These are phyloP conservation scores for Monopis laevigella DNA, from an alignment of 2,888 invertebrate species.

Conservation along the genomic window DNA sequence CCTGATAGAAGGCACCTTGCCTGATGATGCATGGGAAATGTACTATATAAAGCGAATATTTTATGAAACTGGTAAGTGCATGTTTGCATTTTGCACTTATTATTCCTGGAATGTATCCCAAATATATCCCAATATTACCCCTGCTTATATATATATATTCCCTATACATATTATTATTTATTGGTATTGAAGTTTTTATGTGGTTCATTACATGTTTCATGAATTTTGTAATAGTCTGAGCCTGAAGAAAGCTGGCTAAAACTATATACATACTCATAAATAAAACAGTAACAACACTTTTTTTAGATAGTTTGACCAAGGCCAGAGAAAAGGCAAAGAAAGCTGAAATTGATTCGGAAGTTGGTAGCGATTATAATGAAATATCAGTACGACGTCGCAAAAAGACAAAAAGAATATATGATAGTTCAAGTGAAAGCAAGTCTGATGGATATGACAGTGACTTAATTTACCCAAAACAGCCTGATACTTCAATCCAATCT, in stretches of 20 bases:
- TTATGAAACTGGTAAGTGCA: constrained; percentile 13
- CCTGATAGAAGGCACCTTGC: not conserved
- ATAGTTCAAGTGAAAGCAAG: not conserved
- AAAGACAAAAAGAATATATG: constrained; percentile 12
- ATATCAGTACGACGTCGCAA: constrained; percentile 2
- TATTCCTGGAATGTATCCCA: too few species aligned
- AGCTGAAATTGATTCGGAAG: constrained; percentile 14
- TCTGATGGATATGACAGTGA: constrained; percentile 1
- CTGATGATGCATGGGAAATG: constrained; percentile 5
- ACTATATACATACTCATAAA: too few species aligned
- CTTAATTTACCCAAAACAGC: constrained; percentile 2
- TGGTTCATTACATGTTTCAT: too few species aligned
- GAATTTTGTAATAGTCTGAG: too few species aligned
- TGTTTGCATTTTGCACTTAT: not conserved
- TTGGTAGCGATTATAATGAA: constrained; percentile 1
- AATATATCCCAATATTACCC: too few species aligned
- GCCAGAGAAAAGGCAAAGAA: constrained; percentile 14
- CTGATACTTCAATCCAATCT: too few species aligned
- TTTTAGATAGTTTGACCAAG: constrained; percentile 11
- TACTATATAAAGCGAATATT: constrained; percentile 12
- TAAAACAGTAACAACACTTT: too few species aligned
- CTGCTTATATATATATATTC: too few species aligned
- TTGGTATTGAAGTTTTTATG: too few species aligned
- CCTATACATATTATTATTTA: too few species aligned
- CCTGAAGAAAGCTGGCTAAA: too few species aligned